These are phyloP conservation scores for Epizoanthus stellaris DNA, from an alignment of 92 coral and sea anemone genomes.

Conservation along the genomic window DNA sequence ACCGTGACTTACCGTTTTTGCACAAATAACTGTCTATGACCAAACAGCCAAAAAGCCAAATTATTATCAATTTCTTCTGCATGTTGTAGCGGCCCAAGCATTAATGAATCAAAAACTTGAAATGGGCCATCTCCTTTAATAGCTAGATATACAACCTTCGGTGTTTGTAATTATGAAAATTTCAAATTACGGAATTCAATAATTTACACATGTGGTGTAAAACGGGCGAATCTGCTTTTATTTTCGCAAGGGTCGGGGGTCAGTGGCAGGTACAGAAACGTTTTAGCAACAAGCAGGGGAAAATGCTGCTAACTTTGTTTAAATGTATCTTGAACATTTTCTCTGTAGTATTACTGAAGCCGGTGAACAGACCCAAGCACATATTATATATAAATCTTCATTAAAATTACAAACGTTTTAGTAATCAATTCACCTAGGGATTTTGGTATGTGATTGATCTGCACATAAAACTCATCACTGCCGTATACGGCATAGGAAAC, in stretches of 20 bases:
- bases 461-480: no score
- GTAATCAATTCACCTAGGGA: no score
- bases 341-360: background rate
- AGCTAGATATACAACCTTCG: background rate
- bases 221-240: background rate
- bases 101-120: background rate
- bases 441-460: no score
- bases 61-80: background rate
- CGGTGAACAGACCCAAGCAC: background rate
- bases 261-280: background rate
- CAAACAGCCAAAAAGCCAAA: background rate
- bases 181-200: background rate
- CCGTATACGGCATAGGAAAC: no score
- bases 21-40: background rate
- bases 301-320: background rate
- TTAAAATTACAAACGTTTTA: no score
- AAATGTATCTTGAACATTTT: background rate
- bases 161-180: background rate
- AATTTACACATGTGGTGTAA: constrained; percentile 2
- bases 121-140: background rate
- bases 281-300: no score
- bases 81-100: background rate
- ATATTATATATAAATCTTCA: background rate
- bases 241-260: background rate
- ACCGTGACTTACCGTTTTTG: background rate